These are phyloP conservation scores for Pseudomugil gertrudae DNA, from an alignment of 2,797 vertebrate species.

Conservation along the genomic window DNA sequence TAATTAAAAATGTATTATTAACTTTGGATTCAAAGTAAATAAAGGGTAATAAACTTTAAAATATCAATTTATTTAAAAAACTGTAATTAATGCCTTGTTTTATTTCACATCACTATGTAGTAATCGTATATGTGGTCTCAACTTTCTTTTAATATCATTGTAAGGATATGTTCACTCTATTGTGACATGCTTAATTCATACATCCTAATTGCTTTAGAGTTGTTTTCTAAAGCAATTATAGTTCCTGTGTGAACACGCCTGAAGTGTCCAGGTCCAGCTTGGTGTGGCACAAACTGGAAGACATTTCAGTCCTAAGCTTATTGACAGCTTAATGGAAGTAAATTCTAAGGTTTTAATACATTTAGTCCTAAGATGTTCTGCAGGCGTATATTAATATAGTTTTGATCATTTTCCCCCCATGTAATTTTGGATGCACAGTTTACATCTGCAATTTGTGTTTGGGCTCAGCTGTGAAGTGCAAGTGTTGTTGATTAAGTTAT, in stretches of 20 bases:
- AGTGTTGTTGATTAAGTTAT: slow-evolving; percentile 35
- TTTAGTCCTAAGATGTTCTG: background rate
- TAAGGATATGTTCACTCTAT: background rate
- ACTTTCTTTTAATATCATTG: background rate
- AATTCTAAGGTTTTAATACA: slow-evolving; percentile 4
- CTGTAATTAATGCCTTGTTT: too few relatives aligned
- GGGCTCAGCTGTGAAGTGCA: slow-evolving; percentile 30
- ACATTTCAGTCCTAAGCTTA: background rate
- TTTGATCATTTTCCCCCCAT: background rate
- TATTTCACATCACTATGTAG: too few relatives aligned
- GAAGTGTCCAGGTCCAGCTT: background rate
- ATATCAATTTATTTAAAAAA: too few relatives aligned
- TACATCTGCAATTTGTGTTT: slow-evolving; percentile 4
- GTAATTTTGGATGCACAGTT: background rate
- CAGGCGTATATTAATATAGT: background rate
- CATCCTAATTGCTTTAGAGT: background rate
- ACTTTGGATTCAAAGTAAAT: too few relatives aligned
- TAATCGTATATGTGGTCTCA: too few relatives aligned
- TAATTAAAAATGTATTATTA: background rate
- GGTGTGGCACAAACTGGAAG: background rate
- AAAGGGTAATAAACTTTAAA: too few relatives aligned
- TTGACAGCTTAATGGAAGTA: background rate
- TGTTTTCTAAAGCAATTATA: background rate
- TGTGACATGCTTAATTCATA: background rate
- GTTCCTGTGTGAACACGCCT: background rate